Conservation (phyloP, 2,888 invertebrate species). For the Rhynchonema sp. region DNA sequence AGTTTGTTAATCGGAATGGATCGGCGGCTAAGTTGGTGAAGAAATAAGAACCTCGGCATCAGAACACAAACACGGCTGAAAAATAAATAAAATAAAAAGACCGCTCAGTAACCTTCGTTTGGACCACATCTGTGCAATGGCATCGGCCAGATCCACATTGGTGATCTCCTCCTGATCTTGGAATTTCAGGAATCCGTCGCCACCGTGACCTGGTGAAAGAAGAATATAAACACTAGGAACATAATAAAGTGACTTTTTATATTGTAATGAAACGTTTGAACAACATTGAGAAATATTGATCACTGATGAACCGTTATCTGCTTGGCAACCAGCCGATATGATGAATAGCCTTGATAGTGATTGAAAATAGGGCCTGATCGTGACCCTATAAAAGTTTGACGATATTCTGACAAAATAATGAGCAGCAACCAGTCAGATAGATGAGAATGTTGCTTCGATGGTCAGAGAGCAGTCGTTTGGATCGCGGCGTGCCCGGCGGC, state of each 20-base stretch:
- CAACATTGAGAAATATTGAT: neutral
- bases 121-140: constrained; percentile 98
- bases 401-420: no score
- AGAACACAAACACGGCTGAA: no score
- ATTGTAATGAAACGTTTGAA: no score
- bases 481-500: constrained; percentile 74
- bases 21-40: no score
- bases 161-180: constrained; percentile 99
- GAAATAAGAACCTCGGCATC: no score
- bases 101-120: constrained; percentile 74
- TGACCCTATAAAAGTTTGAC: no score
- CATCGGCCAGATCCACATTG: constrained; percentile 91
- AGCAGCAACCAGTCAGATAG: constrained; percentile 74
- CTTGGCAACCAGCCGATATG: neutral
- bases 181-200: constrained; percentile 95
- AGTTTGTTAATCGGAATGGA: no score
- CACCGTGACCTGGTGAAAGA: constrained; percentile 53
- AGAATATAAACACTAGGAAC: no score
- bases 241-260: no score
- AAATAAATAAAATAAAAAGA: no score
- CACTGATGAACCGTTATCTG: neutral
- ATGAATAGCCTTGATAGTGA: no score
- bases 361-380: no score
- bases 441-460: constrained; percentile 89
- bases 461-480: constrained; percentile 80